phyloP scores from a whole-genome alignment of 1,140 invertebrate species.

The Hycleus phaleratus region DNA sequence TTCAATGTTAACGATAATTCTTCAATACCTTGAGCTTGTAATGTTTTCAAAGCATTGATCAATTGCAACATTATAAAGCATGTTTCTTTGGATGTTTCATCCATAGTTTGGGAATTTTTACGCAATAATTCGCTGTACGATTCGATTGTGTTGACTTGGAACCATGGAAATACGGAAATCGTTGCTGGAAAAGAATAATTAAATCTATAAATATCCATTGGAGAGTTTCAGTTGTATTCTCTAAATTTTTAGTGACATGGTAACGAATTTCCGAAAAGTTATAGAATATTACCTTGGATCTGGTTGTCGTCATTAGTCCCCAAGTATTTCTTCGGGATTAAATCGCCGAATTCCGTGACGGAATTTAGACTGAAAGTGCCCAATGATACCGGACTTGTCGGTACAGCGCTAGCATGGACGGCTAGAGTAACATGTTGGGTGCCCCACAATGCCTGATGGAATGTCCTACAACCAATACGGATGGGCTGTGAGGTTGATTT shows the following conservation, averaged over 20 bases:
- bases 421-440: constrained; percentile 62
- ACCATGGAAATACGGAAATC: constrained; percentile 61
- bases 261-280: background rate
- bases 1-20: constrained; percentile 60
- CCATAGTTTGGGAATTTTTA: constrained; percentile 41
- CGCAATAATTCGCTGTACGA: constrained; percentile 53
- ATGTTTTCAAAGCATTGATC: constrained; percentile 68
- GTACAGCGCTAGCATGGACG: constrained; percentile 49
- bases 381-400: constrained; percentile 40
- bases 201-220: no score
- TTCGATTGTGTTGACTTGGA: constrained; percentile 62
- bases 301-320: constrained; percentile 46
- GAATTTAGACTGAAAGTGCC: constrained; percentile 57
- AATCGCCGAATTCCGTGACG: constrained; percentile 69
- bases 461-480: constrained; percentile 58
- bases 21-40: constrained; percentile 78
- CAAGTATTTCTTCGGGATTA: constrained; percentile 57
- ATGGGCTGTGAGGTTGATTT: constrained; percentile 47
- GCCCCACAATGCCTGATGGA: constrained; percentile 64
- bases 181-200: constrained; percentile 50
- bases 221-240: no score
- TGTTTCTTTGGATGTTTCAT: constrained; percentile 37
- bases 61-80: constrained; percentile 71
- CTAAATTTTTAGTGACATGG: no score
- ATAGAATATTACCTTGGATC: constrained; percentile 50